Percentiles rank a stretch among this genome's conserved stretches.
Evolutionary conservation across 1,140 invertebrate genomes (phyloP).

Genomic region (Pseudomyrmex concolor): DNA sequence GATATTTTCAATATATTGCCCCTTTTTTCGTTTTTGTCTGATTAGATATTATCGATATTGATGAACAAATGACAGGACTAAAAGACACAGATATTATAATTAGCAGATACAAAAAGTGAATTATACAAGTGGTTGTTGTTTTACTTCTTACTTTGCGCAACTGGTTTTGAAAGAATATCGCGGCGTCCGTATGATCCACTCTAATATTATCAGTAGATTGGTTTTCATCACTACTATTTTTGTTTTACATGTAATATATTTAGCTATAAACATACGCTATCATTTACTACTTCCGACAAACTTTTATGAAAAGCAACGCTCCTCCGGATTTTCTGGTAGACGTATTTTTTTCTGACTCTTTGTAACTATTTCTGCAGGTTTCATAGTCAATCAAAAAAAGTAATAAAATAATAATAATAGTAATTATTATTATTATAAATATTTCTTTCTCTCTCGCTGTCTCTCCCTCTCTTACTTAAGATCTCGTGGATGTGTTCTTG

Average conservation of each 20-base stretch:
- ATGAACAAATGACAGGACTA: constrained; percentile 17
- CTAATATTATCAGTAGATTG: constrained; percentile 9
- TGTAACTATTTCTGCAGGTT: constrained; percentile 48
- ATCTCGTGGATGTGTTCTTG: constrained; percentile 87
- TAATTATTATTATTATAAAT: constrained; percentile 65
- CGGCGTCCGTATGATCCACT: neutral
- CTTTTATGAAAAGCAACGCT: constrained; percentile 60
- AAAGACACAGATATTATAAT: constrained; percentile 7
- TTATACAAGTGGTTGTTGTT: neutral
- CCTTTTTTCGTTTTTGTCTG: neutral
- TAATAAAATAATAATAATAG: constrained; percentile 64
- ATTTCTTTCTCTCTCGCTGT: constrained; percentile 72
- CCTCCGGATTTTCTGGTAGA: constrained; percentile 54
- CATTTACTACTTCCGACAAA: constrained; percentile 45
- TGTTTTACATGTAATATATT: constrained; percentile 57
- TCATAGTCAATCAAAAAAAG: constrained; percentile 55
- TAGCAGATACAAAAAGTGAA: constrained; percentile 6
- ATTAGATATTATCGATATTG: neutral
- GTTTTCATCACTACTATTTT: constrained; percentile 14
- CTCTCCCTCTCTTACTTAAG: constrained; percentile 77
- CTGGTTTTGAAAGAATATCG: constrained; percentile 27
- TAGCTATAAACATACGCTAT: constrained; percentile 39
- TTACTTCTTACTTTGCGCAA: constrained; percentile 28
- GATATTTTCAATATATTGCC: too few relatives aligned
- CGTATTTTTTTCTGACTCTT: constrained; percentile 3